Evolutionary conservation across 2,113 vertebrate genomes (phyloP), one percentile per base, ranked within the genome.

Genomic region (Poeciliopsis retropinna): DNA sequence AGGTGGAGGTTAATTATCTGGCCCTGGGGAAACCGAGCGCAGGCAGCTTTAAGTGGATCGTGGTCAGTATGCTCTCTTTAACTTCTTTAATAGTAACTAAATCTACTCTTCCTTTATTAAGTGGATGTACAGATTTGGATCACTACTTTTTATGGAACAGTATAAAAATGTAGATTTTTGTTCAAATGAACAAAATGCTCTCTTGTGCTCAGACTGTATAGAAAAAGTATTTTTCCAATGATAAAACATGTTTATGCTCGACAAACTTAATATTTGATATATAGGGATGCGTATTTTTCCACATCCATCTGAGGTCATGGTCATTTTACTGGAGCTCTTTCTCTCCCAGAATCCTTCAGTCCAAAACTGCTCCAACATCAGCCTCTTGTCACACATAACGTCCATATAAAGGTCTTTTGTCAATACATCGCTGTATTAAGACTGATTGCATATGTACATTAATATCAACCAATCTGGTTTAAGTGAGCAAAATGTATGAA

Each of bases 1-100:
- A 74, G 73, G 78, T 73, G 60, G 77, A 86, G 83, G 81, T 86
- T 85, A 89, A 88, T 86, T 88, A 64, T 76, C 39, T 80, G 63
- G 64, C 80, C 76, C 13, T 64, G 72, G 5, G 29, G 75, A 54
- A 81, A 70, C 70, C 68, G 1, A 67, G n/a, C 69, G 0, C 8
- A 67, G 41, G 65, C 37, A 63, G 60, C 32, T 78, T 74, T 64
- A 76, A 64, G 83, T 19, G 6, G 68, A 64, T 31, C 30, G 17
- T 39, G 80, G 78, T 80, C 85, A 82, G n/a, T 34, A 28, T 70
- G 62, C 64, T 78, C 44, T 72, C 39, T 66, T 78, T 75, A 65
- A 75, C 13, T 28, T 71, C 62, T 62, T 74, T 70, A 57, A 66
- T 67, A 67, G 37, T 0, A 73, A 44, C 30, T 64, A 34, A 63